Conservation (phyloP, 2,113 vertebrate genomes). For the Phalacrocorax carbo region DNA sequence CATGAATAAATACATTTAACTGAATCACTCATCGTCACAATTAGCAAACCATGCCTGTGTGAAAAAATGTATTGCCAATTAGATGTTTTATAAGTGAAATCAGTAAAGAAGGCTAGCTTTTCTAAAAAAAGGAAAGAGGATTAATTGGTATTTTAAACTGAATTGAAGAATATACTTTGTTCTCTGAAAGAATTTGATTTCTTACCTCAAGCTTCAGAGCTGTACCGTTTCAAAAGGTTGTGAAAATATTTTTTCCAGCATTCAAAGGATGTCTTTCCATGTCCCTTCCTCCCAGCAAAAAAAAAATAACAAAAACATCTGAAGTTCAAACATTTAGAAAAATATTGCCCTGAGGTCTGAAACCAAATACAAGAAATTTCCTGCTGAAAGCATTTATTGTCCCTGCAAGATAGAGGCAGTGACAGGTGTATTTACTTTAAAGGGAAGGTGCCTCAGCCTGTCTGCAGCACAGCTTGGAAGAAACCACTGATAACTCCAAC, state of each 20-base stretch:
- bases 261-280: neutral
- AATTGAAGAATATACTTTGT: slow-evolving; percentile 1
- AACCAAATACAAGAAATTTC: slow-evolving; percentile 8
- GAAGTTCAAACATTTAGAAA: slow-evolving; percentile 29
- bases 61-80: slow-evolving; percentile 29
- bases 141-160: slow-evolving; percentile 11
- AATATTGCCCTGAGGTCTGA: slow-evolving; percentile 25
- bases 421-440: slow-evolving; percentile 33
- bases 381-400: slow-evolving; percentile 8
- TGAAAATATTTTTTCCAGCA: slow-evolving; percentile 29
- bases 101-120: neutral
- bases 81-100: neutral
- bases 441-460: neutral
- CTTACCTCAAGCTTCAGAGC: neutral
- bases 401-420: neutral
- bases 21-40: slow-evolving; percentile 38
- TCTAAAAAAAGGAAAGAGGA: neutral
- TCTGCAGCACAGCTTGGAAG: neutral
- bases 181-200: slow-evolving; percentile 4
- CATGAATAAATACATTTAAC: slow-evolving; percentile 52
- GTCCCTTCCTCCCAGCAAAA: neutral
- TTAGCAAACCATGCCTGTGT: slow-evolving; percentile 21
- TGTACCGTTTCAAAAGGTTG: slow-evolving; percentile 7
- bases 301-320: neutral
- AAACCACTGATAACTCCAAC: neutral